Conservation (phyloP, 92 coral and sea anemone species). For the Micromussa lordhowensis region DNA sequence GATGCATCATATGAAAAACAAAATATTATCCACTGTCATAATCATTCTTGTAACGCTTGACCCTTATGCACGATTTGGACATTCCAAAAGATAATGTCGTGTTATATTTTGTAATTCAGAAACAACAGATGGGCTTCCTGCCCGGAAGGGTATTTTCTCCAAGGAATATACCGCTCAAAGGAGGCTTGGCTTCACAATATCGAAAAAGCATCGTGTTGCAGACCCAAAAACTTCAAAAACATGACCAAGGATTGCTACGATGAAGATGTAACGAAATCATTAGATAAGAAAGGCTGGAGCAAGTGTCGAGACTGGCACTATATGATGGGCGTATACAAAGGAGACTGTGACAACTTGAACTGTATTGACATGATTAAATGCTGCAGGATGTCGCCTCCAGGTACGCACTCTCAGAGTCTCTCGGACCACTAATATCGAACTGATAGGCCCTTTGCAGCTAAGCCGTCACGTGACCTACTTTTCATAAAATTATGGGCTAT, state of each 20-base stretch:
- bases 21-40: too few relatives aligned
- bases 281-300: constrained; percentile 30
- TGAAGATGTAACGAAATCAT: constrained; percentile 24
- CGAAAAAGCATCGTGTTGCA: constrained; percentile 72
- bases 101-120: constrained; percentile 6
- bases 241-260: constrained; percentile 41
- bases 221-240: constrained; percentile 59
- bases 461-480: too few relatives aligned
- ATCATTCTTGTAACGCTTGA: too few relatives aligned
- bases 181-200: constrained; percentile 46
- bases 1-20: too few relatives aligned
- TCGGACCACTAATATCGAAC: too few relatives aligned
- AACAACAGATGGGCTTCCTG: constrained; percentile 62
- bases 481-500: too few relatives aligned
- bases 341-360: constrained; percentile 50
- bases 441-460: too few relatives aligned
- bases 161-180: constrained; percentile 48
- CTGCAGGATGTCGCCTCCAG: constrained; percentile 65
- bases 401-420: neutral
- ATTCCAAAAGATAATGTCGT: neutral
- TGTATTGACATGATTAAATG: constrained; percentile 71
- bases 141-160: constrained; percentile 63
- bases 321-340: constrained; percentile 68
- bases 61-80: too few relatives aligned
- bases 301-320: constrained; percentile 47